Conservation (phyloP, 2,113 vertebrate species). For the Etheostoma cragini region DNA sequence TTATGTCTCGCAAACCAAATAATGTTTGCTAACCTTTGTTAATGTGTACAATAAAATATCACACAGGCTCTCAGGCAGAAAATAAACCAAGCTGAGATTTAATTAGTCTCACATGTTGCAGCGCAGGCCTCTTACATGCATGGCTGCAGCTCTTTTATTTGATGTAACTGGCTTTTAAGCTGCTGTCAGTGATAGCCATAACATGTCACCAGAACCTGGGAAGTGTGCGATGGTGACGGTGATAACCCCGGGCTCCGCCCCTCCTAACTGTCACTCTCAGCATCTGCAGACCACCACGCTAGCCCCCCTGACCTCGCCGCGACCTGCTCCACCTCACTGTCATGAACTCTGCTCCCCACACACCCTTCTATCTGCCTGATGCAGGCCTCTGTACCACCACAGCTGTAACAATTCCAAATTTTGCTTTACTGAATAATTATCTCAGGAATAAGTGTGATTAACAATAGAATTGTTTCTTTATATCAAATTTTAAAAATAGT, state of each 20-base stretch:
- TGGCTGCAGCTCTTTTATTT: conserved; percentile 66
- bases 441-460: no score
- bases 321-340: conserved; percentile 72
- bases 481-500: no score
- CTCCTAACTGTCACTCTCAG: conserved; percentile 59
- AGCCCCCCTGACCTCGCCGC: conserved; percentile 61
- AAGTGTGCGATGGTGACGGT: conserved; percentile 58
- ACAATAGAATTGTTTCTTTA: no score
- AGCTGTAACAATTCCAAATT: no score
- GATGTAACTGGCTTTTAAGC: conserved; percentile 65
- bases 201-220: conserved; percentile 70
- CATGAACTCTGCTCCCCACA: conserved; percentile 62
- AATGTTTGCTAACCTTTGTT: conserved; percentile 64
- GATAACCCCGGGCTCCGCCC: conserved; percentile 62
- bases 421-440: no score
- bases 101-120: conserved; percentile 74
- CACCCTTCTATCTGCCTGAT: conserved; percentile 27
- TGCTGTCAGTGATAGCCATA: conserved; percentile 78
- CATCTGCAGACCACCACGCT: conserved; percentile 76
- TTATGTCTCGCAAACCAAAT: conserved; percentile 57
- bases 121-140: conserved; percentile 65
- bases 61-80: conserved; percentile 62
- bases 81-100: conserved; percentile 65
- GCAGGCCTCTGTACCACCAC: neutral
- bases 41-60: conserved; percentile 49